Percentiles rank a stretch among this genome's conserved stretches.
Evolutionary conservation across 1,140 invertebrate species (phyloP).

Genomic region (Chionoecetes opilio): DNA sequence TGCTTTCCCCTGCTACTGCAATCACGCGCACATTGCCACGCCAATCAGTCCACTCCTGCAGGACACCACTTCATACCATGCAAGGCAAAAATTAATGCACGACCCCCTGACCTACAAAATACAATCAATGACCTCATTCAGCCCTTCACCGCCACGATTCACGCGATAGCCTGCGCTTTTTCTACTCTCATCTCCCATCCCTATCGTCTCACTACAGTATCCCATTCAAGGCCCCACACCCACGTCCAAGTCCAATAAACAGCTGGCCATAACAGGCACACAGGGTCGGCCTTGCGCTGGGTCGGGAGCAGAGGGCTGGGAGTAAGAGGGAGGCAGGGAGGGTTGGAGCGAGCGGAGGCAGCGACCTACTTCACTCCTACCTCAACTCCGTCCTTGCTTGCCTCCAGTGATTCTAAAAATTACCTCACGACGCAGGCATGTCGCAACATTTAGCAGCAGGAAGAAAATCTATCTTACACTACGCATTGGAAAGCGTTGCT

Average conservation of each 20-base stretch:
- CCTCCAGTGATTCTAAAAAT: background rate
- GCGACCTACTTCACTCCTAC: slow-evolving; percentile 24
- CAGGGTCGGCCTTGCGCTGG: background rate
- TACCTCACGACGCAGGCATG: background rate
- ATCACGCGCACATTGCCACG: background rate
- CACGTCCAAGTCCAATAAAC: background rate
- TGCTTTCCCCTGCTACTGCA: background rate
- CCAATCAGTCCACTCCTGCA: background rate
- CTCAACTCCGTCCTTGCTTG: background rate
- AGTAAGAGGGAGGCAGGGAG: background rate
- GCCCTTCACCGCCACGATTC: background rate
- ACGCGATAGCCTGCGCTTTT: background rate
- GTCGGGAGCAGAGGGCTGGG: background rate
- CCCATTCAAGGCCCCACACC: background rate
- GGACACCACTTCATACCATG: background rate
- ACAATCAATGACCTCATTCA: slow-evolving; percentile 29
- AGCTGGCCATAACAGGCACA: slow-evolving; percentile 4
- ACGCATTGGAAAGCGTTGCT: no score
- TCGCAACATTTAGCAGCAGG: background rate
- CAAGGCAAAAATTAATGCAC: slow-evolving; percentile 7
- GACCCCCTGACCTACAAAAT: slow-evolving; percentile 27
- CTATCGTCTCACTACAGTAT: background rate
- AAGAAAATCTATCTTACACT: background rate
- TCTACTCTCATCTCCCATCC: background rate
- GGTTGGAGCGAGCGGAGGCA: background rate